Percentiles rank a stretch among this genome's conserved stretches.
Conservation (phyloP, 2,797 vertebrate genomes). For the Karalla daura region DNA sequence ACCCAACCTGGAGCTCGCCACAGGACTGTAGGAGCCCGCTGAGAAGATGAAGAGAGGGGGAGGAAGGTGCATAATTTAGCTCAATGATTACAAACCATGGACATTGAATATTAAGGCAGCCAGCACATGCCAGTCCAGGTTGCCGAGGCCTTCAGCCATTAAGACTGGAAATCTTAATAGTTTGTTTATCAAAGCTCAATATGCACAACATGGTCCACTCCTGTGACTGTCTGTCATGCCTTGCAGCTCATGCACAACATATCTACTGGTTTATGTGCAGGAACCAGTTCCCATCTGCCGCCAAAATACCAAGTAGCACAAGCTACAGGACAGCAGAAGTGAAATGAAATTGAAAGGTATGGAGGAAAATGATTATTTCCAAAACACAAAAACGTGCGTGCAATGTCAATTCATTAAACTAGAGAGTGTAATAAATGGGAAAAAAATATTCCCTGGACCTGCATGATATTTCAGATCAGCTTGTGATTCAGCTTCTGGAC, state of each 20-base stretch:
- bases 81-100: not conserved
- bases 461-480: no score
- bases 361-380: not conserved
- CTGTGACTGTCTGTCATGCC: not conserved
- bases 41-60: not conserved
- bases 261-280: not conserved
- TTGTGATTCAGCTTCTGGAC: no score
- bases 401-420: not conserved
- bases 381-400: not conserved
- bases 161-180: not conserved
- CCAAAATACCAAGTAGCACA: no score
- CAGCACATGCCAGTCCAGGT: not conserved
- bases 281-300: not conserved
- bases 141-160: not conserved
- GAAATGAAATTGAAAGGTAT: not conserved
- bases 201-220: not conserved
- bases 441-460: no score
- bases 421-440: no score
- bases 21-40: constrained; percentile 3
- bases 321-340: not conserved
- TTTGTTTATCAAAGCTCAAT: rapidly evolving
- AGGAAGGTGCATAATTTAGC: not conserved
- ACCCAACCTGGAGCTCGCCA: constrained; percentile 41
- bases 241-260: not conserved
- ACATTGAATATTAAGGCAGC: not conserved